Evolutionary conservation across 2,797 vertebrate species (phyloP), one percentile per base, ranked within the genome.

Genomic region (Amazona ochrocephala): DNA sequence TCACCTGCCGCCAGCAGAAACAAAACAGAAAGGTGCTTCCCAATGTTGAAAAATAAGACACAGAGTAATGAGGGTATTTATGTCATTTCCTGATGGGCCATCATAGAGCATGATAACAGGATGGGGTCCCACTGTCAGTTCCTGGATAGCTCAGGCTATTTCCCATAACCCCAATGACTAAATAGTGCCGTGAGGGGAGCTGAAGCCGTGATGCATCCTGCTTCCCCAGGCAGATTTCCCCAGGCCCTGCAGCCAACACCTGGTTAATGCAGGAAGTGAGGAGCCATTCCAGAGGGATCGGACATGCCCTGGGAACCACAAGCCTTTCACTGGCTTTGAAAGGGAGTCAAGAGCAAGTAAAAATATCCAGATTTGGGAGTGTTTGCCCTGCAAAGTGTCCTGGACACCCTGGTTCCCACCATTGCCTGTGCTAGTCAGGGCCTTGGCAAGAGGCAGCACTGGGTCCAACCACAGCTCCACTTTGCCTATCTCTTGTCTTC

Each of bases 61-160:
- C 72, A 61, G 89, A 74, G 61, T 65, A 93, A 89, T 0, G 7
- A 92, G 84, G 42, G 94, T 94, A 87, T 91, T 96, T 96, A 87
- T 94, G 96, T 97, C 96, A 97, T 97, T 97, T 97, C 97, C 96
- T 97, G 94, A 87, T 37, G 88, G 92, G 72, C 89, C 85, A 93
- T 95, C 96, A 37, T 65, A 77, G 60, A 93, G 83, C 95, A 80
- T 96, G 97, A 97, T 97, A 97, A 97, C 97, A 97, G 97, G 97
- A 97, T 97, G 96, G 95, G 94, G 93, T 96, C 96, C 88, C 81
- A 56, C 89, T 97, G 96, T 97, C 94, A 95, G 96, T 97, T 97
- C 96, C 96, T 82, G 96, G 95, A 95, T 84, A 90, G 90, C 87
- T 90, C 73, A 87, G 91, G 71, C 96, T 86, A 70, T 97, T 97